phyloP scores from a whole-genome alignment of 2,888 invertebrate genomes.

The Euspilapteryx auroguttella region DNA sequence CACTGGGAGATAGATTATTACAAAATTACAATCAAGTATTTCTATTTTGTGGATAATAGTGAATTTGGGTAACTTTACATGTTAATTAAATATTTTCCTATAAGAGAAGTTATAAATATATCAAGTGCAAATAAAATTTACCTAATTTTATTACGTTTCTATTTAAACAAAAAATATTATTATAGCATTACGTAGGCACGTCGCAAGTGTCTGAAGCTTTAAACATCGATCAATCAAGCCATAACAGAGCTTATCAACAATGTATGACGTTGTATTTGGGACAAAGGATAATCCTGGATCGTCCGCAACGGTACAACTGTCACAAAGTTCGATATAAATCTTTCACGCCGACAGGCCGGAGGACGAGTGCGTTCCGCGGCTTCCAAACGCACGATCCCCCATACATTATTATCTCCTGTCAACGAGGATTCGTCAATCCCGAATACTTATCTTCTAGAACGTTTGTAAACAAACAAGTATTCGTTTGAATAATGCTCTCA shows the following conservation, averaged over 20 bases:
- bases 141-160: no score
- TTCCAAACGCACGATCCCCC: conserved; percentile 17
- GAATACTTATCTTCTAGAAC: conserved; percentile 33
- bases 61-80: no score
- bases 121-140: no score
- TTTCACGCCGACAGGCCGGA: conserved; percentile 38
- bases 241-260: conserved; percentile 31
- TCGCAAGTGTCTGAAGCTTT: no score
- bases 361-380: conserved; percentile 23
- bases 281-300: conserved; percentile 49
- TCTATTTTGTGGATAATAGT: no score
- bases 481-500: conserved; percentile 50
- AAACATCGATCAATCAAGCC: conserved; percentile 18
- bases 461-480: conserved; percentile 51
- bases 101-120: no score
- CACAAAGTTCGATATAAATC: conserved; percentile 50
- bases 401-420: conserved; percentile 24
- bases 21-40: no score
- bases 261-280: conserved; percentile 32
- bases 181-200: no score
- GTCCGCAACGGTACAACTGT: conserved; percentile 32
- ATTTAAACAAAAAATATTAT: no score
- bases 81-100: no score
- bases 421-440: conserved; percentile 27
- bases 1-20: no score